Percentiles rank a stretch among this genome's conserved stretches.
phyloP scores from a whole-genome alignment of 2,888 invertebrate species.

The Dynastes hyllus region DNA sequence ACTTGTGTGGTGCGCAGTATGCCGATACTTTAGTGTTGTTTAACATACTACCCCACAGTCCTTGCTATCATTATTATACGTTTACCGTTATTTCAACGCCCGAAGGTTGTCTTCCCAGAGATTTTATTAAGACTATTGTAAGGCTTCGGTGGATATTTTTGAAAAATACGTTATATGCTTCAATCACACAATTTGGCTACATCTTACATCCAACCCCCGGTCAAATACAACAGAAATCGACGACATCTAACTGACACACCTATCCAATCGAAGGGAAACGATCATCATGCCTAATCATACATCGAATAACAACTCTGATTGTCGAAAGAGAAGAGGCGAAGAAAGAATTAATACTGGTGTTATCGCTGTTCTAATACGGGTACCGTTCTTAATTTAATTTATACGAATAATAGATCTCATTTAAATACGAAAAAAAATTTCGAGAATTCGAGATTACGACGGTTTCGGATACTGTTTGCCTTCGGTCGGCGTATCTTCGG shows the following conservation, averaged over 20 bases:
- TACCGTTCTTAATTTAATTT: not conserved
- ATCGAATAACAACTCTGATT: conserved; percentile 42
- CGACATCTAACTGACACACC: conserved; percentile 18
- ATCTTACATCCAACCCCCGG: not conserved
- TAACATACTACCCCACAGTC: too few species aligned
- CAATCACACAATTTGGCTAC: not conserved
- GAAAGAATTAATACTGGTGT: conserved; percentile 32
- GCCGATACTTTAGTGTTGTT: too few species aligned
- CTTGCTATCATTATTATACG: too few species aligned
- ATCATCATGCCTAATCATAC: not conserved
- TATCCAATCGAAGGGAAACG: conserved; percentile 13
- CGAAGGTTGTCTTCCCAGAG: too few species aligned
- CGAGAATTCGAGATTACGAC: conserved; percentile 10
- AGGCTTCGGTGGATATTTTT: not conserved
- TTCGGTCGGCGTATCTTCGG: conserved; percentile 69
- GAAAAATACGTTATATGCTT: not conserved
- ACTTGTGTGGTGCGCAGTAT: too few species aligned
- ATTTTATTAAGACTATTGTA: too few species aligned
- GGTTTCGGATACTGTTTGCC: conserved; percentile 68
- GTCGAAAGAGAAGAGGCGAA: conserved; percentile 1
- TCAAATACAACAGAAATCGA: not conserved
- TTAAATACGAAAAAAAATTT: not conserved
- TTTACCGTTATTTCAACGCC: too few species aligned
- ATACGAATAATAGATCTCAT: too few species aligned
- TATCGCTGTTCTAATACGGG: not conserved